Evolutionary conservation across 2,113 vertebrate species (phyloP).

Genomic region (Hystrix cristata): DNA sequence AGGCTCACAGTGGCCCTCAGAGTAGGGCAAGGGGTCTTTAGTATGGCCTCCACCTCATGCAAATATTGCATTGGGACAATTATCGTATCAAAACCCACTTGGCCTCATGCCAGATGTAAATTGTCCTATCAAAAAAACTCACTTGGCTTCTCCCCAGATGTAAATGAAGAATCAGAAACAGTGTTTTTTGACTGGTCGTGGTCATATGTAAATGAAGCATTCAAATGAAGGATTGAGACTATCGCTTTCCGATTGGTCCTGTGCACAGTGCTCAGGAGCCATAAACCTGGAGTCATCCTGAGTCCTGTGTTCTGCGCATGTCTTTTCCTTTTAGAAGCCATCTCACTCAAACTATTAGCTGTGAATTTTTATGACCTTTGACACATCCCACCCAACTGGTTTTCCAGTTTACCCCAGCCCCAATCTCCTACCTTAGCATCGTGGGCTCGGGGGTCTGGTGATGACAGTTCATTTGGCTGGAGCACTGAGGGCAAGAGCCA

Average conservation of each 20-base stretch:
- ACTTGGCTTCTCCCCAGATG: neutral
- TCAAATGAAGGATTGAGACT: neutral
- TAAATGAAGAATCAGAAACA: neutral
- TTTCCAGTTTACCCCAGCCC: neutral
- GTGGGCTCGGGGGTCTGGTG: too few relatives aligned
- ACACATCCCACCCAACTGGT: neutral
- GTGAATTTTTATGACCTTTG: neutral
- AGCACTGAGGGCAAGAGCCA: too few relatives aligned
- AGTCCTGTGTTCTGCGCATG: neutral
- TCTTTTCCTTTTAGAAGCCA: neutral
- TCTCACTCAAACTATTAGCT: neutral
- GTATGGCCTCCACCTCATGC: neutral
- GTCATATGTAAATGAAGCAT: neutral
- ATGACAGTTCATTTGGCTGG: too few relatives aligned
- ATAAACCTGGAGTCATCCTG: neutral
- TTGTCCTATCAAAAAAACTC: neutral
- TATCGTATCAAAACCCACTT: neutral
- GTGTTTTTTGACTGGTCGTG: neutral
- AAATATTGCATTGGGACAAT: neutral
- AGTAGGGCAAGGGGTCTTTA: neutral
- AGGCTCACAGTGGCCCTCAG: neutral
- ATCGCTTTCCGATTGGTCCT: neutral
- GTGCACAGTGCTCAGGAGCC: neutral
- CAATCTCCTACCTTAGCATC: neutral
- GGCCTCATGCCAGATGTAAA: neutral